Conservation (phyloP, 2,113 vertebrate genomes). For the Oncorhynchus mykiss region DNA sequence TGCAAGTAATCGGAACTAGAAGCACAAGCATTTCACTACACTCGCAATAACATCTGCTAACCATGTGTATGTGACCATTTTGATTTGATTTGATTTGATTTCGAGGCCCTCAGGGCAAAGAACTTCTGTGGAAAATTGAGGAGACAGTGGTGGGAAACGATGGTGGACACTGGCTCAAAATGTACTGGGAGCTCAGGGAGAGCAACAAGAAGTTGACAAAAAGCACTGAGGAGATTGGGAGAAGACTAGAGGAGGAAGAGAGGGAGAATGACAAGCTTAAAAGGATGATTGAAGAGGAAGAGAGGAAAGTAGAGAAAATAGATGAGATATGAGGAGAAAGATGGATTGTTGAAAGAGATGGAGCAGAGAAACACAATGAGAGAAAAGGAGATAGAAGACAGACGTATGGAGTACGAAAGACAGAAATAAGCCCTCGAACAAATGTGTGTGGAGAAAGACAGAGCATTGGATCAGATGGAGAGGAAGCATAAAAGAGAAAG, state of each 20-base stretch:
- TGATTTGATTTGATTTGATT: too few species aligned
- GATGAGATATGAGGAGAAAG: constrained; percentile 17
- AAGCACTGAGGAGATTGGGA: constrained; percentile 23
- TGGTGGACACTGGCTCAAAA: not conserved
- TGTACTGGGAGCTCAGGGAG: constrained; percentile 20
- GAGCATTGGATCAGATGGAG: constrained; percentile 10
- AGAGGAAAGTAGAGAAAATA: constrained; percentile 12
- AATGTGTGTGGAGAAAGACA: constrained; percentile 10
- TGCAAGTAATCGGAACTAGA: too few species aligned
- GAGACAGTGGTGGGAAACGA: constrained; percentile 26
- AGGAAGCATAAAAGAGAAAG: constrained; percentile 19
- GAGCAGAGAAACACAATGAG: constrained; percentile 1
- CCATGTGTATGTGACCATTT: too few species aligned
- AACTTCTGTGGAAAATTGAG: constrained; percentile 41
- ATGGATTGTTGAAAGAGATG: constrained; percentile 11
- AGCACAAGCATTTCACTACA: too few species aligned
- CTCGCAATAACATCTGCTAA: too few species aligned
- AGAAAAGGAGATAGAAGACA: constrained; percentile 5
- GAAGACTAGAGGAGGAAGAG: constrained; percentile 16
- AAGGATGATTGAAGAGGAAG: constrained; percentile 14
- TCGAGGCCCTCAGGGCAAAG: constrained; percentile 30
- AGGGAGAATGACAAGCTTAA: constrained; percentile 17
- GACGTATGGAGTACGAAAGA: constrained; percentile 1
- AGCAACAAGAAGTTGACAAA: constrained; percentile 18
- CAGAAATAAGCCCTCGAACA: constrained; percentile 2